Percentiles rank a stretch among this genome's conserved stretches.
phyloP scores from a whole-genome alignment of 2,888 invertebrate species.

The Atherix ibis region DNA sequence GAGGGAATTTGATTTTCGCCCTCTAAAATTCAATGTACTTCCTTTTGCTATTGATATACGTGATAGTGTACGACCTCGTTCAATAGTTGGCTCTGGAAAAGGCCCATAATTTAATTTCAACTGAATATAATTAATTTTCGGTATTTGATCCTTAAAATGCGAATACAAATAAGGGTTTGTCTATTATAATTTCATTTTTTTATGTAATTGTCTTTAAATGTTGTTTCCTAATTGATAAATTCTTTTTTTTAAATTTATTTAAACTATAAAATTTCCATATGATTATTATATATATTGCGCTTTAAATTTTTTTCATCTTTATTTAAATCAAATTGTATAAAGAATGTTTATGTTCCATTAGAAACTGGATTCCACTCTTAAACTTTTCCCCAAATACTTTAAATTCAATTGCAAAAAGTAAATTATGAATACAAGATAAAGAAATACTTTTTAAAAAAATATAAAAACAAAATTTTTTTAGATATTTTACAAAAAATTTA shows the following conservation, averaged over 20 bases:
- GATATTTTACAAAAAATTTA: not conserved
- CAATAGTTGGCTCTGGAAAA: constrained; percentile 35
- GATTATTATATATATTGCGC: too few relatives aligned
- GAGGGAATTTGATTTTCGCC: constrained; percentile 85
- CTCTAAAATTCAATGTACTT: constrained; percentile 74
- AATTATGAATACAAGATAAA: not conserved
- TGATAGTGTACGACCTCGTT: constrained; percentile 41
- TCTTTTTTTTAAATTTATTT: too few relatives aligned
- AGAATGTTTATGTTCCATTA: too few relatives aligned
- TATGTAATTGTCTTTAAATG: not conserved
- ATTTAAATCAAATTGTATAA: not conserved
- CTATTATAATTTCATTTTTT: too few relatives aligned
- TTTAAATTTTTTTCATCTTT: too few relatives aligned
- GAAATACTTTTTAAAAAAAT: not conserved
- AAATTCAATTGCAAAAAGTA: not conserved
- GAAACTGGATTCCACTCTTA: not conserved
- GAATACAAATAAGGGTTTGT: too few relatives aligned
- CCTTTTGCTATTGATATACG: constrained; percentile 64
- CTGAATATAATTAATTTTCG: too few relatives aligned
- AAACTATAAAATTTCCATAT: too few relatives aligned
- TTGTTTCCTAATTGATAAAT: too few relatives aligned
- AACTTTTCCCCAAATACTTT: not conserved
- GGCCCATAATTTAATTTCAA: constrained; percentile 13
- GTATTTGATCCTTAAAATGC: too few relatives aligned
- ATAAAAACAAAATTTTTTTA: not conserved